Evolutionary conservation across 2,888 invertebrate species (phyloP), one percentile per base, ranked within the genome.

Genomic region (Diplolepis rosae): DNA sequence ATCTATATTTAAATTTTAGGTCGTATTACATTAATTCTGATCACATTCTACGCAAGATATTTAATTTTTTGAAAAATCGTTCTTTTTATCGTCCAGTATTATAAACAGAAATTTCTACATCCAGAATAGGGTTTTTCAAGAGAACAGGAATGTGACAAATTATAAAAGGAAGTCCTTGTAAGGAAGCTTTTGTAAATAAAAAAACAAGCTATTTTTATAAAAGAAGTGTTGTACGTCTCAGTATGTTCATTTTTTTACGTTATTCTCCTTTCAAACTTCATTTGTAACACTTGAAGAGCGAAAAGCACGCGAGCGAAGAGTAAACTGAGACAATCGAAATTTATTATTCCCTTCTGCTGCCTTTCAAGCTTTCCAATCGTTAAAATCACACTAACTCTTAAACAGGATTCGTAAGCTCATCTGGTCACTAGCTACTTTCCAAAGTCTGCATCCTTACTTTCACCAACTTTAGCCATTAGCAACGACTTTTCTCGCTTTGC

Each of bases 391-490:
- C 69, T 74, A 72, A 74, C 70, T 78, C 69, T 65, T 72, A 71
- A 54, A 70, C 70, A 73, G 70, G 69, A 66, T 70, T 73, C 56
- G 71, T 65, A 66, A 72, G 69, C 76, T 68, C n/a, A n/a, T n/a
- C 56, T 61, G 69, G 28, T 68, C 74, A 74, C 68, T 71, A 52
- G 70, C 75, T 79, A 75, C 77, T 73, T 71, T 72, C 69, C 65
- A 51, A 79, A 77, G 72, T 71, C 72, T 68, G 30, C 4, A 65
- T 32, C 1, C 71, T 61, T 61, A 56, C 56, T 51, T 65, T 61
- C 30, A 66, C 48, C 67, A 77, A 76, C 79, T 77, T 79, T 79
- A 39, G 54, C 76, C 77, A 77, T 77, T 79, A 76, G 71, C 77
- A 76, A 79, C 71, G 65, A 56, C 52, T 6, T 45, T 24, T 30